Evolutionary conservation across 2,113 vertebrate genomes (phyloP), one percentile per base, ranked within the genome.

Genomic region (Myotis brandtii): DNA sequence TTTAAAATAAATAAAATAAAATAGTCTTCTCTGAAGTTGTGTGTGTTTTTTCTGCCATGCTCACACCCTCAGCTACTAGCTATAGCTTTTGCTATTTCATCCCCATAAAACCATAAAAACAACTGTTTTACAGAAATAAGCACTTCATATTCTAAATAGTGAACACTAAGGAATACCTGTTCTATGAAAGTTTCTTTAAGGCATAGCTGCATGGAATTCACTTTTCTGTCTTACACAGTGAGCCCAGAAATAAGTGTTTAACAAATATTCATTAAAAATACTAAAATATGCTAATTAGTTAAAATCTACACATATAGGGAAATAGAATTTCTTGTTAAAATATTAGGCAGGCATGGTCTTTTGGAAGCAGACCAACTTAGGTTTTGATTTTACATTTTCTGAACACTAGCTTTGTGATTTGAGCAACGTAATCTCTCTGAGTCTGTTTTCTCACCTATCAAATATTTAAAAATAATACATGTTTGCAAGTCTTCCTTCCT

Each of bases 371-470:
- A 73, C 16, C 6, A 1, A 62, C 17, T 62, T 92, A 8, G 18
- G 6, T 81, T 95, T 86, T 76, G 81, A 69, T 79, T 92, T 89
- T 89, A 54, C 2, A 34, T 91, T 86, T 69, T 87, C 54, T 30
- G 52, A 40, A 64, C 0, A 64, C 18, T 90, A 59, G 56, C 21
- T 54, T 64, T 75, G 16, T 91, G 21, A 82, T 56, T 88, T 82
- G 46, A 37, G 9, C 32, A 81, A 32, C 2, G 34, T 34, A 80
- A 43, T 2, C n/a, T 48, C 84, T 96, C 59, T 91, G 46, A 91
- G n/a, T 70, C n/a, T 54, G 32, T 59, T 95, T 59, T 12, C 43
- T 95, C 40, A 25, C 27, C 52, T 64, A 27, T 56, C 64, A 95
- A 70, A 5, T n/a, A 67, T 81, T 67, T 30, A 2, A n/a, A 94